Conservation (phyloP, 2,888 invertebrate genomes). For the Rhagophthalmus giganteus region DNA sequence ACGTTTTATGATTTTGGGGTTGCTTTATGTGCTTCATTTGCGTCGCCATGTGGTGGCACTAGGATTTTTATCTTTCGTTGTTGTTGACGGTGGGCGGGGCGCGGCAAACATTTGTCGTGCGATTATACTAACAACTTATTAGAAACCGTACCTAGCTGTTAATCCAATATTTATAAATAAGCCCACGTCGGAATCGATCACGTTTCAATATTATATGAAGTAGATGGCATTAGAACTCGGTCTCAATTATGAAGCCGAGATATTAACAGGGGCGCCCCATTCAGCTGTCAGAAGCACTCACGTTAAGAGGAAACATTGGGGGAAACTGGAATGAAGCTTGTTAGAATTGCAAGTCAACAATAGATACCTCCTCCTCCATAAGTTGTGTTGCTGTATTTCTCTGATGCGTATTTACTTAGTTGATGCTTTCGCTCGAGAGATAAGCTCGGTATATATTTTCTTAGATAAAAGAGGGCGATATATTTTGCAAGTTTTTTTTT, state of each 20-base stretch:
- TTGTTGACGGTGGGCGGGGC: slow-evolving; percentile 7
- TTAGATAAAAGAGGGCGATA: too few species aligned
- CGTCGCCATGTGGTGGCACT: slow-evolving; percentile 21
- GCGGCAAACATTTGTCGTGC: too few species aligned
- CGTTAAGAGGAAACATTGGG: slow-evolving; percentile 25
- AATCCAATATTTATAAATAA: too few species aligned
- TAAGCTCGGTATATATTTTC: too few species aligned
- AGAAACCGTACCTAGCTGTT: too few species aligned
- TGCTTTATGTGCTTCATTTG: slow-evolving; percentile 28
- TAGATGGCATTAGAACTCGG: slow-evolving; percentile 25
- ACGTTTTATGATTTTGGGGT: slow-evolving; percentile 28
- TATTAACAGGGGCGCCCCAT: slow-evolving; percentile 28
- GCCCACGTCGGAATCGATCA: too few species aligned
- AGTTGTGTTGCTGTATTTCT: slow-evolving; percentile 9
- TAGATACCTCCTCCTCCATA: slow-evolving; percentile 16
- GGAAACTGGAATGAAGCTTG: slow-evolving; percentile 28
- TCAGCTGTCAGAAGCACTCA: slow-evolving; percentile 33
- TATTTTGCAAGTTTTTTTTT: too few species aligned
- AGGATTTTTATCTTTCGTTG: slow-evolving; percentile 23
- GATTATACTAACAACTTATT: too few species aligned
- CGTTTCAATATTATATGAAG: too few species aligned
- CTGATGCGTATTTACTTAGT: slow-evolving; percentile 18
- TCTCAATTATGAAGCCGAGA: slow-evolving; percentile 29
- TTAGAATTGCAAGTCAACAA: slow-evolving; percentile 31
- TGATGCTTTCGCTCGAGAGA: slow-evolving; percentile 12